These are phyloP conservation scores for Brachyistius frenatus DNA, from an alignment of 2,113 vertebrate species.

Conservation along the genomic window DNA sequence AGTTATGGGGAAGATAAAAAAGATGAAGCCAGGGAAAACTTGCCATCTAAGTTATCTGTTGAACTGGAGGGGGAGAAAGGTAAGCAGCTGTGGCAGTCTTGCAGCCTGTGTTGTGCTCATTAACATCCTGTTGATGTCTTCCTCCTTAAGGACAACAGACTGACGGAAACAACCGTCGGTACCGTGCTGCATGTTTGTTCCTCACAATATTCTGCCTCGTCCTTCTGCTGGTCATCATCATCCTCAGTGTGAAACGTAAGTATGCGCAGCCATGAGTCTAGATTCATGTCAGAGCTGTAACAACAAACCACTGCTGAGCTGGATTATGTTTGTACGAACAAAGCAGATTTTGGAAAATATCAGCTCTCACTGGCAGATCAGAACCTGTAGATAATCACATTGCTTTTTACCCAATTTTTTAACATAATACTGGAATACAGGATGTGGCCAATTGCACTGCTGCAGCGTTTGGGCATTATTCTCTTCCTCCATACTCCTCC, in stretches of 20 bases:
- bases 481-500: constrained; percentile 24
- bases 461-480: constrained; percentile 10
- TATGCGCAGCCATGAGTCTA: constrained; percentile 36
- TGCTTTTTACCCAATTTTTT: too few relatives aligned
- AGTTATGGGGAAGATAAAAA: constrained; percentile 53
- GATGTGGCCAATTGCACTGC: not conserved
- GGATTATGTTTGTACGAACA: too few relatives aligned
- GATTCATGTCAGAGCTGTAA: not conserved
- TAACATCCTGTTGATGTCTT: constrained; percentile 18
- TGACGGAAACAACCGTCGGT: constrained; percentile 35
- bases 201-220: constrained; percentile 67
- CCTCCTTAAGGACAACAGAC: constrained; percentile 35
- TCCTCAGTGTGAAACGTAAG: constrained; percentile 76
- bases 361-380: too few relatives aligned
- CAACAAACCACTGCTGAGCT: too few relatives aligned
- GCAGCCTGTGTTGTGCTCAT: not conserved
- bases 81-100: too few relatives aligned
- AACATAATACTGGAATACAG: too few relatives aligned
- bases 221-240: constrained; percentile 64
- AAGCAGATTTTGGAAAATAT: too few relatives aligned
- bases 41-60: constrained; percentile 45
- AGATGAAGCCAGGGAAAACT: constrained; percentile 33
- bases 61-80: constrained; percentile 30
- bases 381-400: too few relatives aligned
- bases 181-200: constrained; percentile 50